Base-by-base conservation (phyloP, 2,888 invertebrate genomes). In the Eustalomyia histrio region DNA sequence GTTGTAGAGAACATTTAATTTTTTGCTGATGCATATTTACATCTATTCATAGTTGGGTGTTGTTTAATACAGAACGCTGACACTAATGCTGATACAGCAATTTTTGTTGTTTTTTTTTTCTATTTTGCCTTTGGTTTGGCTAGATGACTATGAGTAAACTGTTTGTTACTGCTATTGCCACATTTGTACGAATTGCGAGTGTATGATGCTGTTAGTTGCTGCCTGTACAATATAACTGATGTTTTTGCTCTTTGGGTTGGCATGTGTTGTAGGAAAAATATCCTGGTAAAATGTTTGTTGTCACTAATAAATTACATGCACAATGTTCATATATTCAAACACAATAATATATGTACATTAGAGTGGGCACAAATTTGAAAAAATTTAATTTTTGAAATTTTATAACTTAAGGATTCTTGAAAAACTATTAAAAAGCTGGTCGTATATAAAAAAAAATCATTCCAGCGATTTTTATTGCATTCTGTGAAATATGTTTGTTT, bases 61-160 rank as follows among this genome's bases (percentile, higher is more conserved):
- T 64, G 72, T 73, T 55, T 57, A 35, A 47, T 57, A 65, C 50
- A 57, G 57, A 73, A 55, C 39, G 61, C 61, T 72, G 67, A 78
- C 61, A 67, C 72, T 67, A 74, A 67, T 79, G 68, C 73, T 79
- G 68, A 79, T 69, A 47, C 68, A 79, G 73, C 73, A 79, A 29
- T 57, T 57, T 57, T 16, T 55, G 9, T 55, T 55, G 5, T 12
- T 55, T 7, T 16, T 57, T 53, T 61, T 24, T 12, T 29, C 3
- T 57, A 55, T 43, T 43, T 61, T 39, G 17, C 63, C 57, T 67
- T 55, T 39, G 60, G 55, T 78, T 61, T 43, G 21, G 53, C 52
- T 61, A 39, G 67, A 57, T 73, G 78, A 68, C 55, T 67, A 55
- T 67, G 67, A 57, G 55, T 67, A 73, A 78, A 73, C 53, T 67